Conservation (phyloP, 2,888 invertebrate species). For the Agrochola litura region DNA sequence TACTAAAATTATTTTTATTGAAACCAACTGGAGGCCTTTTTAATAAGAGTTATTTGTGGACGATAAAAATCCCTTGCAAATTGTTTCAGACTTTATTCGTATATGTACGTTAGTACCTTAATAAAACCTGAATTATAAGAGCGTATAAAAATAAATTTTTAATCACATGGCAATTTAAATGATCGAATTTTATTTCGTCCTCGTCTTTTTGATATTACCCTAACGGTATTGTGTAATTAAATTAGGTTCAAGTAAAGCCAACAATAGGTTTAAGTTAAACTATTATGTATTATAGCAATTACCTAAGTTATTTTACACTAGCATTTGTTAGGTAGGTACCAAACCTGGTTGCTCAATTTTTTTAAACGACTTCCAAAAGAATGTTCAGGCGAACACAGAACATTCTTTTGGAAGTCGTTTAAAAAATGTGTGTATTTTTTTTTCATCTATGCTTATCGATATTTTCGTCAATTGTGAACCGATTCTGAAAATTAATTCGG, state of each 20-base stretch:
- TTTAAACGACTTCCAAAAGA: no score
- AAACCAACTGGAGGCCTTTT: conserved; percentile 15
- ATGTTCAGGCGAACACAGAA: no score
- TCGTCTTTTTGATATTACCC: background rate
- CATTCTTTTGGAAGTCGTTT: no score
- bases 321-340: background rate
- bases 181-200: background rate
- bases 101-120: background rate
- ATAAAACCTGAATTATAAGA: conserved; percentile 14
- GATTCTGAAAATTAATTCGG: no score
- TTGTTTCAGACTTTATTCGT: conserved; percentile 16
- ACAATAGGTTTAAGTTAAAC: background rate
- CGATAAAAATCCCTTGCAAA: conserved; percentile 19
- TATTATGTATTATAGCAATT: background rate
- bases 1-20: conserved; percentile 22
- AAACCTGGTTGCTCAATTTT: background rate
- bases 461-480: no score
- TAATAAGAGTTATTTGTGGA: conserved; percentile 31
- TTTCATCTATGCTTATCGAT: no score
- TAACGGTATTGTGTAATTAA: background rate
- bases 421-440: no score
- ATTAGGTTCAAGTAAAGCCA: conserved; percentile 2
- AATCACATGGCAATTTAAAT: conserved; percentile 4
- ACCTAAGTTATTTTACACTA: background rate
- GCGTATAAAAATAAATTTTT: conserved; percentile 16